Evolutionary conservation across 2,113 vertebrate genomes (phyloP), one percentile per base, ranked within the genome.

Genomic region (Tachysurus fulvidraco): DNA sequence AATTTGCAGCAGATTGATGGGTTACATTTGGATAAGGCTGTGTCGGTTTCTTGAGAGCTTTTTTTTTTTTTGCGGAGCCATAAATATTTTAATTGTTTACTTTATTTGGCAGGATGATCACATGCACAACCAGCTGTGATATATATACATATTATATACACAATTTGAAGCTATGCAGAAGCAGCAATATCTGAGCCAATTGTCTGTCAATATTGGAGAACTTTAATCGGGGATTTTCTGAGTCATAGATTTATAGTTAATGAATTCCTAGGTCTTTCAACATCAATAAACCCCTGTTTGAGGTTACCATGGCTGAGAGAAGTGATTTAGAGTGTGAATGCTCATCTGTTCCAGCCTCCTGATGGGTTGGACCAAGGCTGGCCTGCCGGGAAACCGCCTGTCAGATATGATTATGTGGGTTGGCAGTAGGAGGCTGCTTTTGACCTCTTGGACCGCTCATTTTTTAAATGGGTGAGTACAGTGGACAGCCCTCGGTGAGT

Each of bases 371-470:
- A 83, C 87, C 89, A 80, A 59, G 59, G 41, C 44, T 82, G 84
- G 62, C n/a, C 85, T 85, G 83, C 81, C 60, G 60, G 76, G 88
- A 85, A 85, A 21, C 82, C 50, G 80, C 83, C 83, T 89, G 89
- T 90, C 87, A 87, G 81, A 91, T 91, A 65, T 88, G 86, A 90
- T 91, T 90, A 89, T 89, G 91, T 87, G 85, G 79, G 55, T 83
- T 89, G 86, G 89, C 82, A 90, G 88, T 84, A 44, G 81, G 87
- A 88, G 83, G 80, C 76, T 80, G 84, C 78, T 87, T 88, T 83
- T 91, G 91, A 91, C 91, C 91, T 86, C 74, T 83, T 84, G 86
- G 86, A 83, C 89, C 77, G 50, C 54, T 90, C 89, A 88, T 89
- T 81, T 91, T 90, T 88, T 83, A 90, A 84, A 81, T 69, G 74